A percentile compares a stretch with the other conserved stretches of the same genome.
Conservation (phyloP, 37 sponge, comb jelly and placozoan genomes). For the Axinella damicornis region DNA sequence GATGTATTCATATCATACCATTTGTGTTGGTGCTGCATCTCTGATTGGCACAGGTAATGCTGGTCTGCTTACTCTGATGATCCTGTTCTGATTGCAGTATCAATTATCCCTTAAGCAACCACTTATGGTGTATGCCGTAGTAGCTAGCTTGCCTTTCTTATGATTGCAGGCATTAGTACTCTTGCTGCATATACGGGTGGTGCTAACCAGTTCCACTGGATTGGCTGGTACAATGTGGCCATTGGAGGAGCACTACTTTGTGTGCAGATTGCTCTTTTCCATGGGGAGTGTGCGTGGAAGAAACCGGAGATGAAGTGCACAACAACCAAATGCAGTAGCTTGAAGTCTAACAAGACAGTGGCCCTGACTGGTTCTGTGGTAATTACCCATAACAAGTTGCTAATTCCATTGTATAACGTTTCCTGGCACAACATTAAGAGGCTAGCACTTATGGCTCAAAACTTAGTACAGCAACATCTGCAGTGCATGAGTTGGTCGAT, state of each 20-base stretch:
- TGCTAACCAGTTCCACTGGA: constrained; percentile 22
- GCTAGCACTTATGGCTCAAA: no score
- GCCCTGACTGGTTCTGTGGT: no score
- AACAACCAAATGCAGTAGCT: no score
- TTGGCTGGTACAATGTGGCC: constrained; percentile 24
- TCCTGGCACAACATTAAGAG: no score
- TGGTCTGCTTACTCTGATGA: no score
- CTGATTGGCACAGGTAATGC: constrained; percentile 38
- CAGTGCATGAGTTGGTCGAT: background rate
- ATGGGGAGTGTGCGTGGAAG: constrained; percentile 26
- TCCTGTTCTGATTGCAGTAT: no score
- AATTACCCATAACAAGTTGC: no score
- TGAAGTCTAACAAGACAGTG: no score
- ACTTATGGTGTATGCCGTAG: no score
- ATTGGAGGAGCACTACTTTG: background rate
- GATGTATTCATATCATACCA: constrained; percentile 5
- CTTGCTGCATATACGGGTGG: constrained; percentile 5
- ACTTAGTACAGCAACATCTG: no score
- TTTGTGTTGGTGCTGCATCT: background rate
- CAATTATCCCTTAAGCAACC: no score
- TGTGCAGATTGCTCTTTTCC: background rate
- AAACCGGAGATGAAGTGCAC: background rate
- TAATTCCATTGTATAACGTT: no score
- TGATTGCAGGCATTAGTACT: constrained; percentile 14
- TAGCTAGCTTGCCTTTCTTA: background rate